A percentile compares a stretch with the other conserved stretches of the same genome.
These are phyloP conservation scores for Heterodera carotae DNA, from an alignment of 1,140 invertebrate species.

Conservation along the genomic window DNA sequence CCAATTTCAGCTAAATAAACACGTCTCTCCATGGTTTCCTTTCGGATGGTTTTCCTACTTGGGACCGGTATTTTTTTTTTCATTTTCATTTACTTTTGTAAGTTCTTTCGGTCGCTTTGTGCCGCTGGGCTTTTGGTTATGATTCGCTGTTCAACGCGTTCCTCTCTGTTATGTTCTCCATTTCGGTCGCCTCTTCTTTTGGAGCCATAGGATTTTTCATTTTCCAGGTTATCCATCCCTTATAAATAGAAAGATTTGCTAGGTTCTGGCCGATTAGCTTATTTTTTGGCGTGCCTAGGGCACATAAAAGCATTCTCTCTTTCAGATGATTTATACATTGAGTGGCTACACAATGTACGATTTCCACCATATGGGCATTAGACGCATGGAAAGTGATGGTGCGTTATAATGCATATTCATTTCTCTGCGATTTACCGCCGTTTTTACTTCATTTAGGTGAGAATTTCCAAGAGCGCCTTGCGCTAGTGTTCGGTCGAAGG, in stretches of 20 bases:
- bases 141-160: constrained; percentile 42
- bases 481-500: constrained; percentile 47
- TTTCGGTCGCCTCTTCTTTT: constrained; percentile 37
- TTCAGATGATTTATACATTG: constrained; percentile 53
- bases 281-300: too few relatives aligned
- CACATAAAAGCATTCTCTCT: too few relatives aligned
- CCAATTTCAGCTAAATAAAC: constrained; percentile 25
- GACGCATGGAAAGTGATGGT: constrained; percentile 49
- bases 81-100: neutral
- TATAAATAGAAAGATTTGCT: too few relatives aligned
- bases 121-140: constrained; percentile 44
- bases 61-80: constrained; percentile 36
- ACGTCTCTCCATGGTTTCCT: constrained; percentile 45
- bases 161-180: constrained; percentile 40
- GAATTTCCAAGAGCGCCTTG: constrained; percentile 39
- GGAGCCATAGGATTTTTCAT: constrained; percentile 49
- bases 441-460: constrained; percentile 30
- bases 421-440: neutral
- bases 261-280: neutral
- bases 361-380: constrained; percentile 41
- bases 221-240: constrained; percentile 29
- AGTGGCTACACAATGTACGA: constrained; percentile 56
- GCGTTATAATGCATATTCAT: neutral
- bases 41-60: constrained; percentile 47
- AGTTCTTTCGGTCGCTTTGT: constrained; percentile 31